phyloP scores from a whole-genome alignment of 2,797 vertebrate genomes.

The Ambastaia sidthimunki region DNA sequence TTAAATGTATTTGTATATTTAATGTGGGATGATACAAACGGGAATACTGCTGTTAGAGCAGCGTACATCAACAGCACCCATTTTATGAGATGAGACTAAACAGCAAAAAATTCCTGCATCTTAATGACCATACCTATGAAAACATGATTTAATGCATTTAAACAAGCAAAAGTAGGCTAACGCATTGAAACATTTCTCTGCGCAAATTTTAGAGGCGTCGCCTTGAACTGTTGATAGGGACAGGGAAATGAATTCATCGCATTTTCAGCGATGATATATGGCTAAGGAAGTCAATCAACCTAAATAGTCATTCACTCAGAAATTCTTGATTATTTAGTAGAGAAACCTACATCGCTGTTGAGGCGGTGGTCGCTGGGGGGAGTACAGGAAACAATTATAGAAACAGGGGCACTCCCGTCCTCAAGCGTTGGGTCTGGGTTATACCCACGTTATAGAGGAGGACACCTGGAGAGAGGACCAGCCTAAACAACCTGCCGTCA shows the following conservation, averaged over 20 bases:
- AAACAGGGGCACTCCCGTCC: constrained; percentile 77
- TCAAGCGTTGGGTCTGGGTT: constrained; percentile 77
- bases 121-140: constrained; percentile 19
- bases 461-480: constrained; percentile 79
- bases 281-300: constrained; percentile 75
- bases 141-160: background rate
- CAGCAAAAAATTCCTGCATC: constrained; percentile 18
- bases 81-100: background rate
- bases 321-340: constrained; percentile 76
- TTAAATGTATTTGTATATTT: too few relatives aligned
- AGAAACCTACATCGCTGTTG: constrained; percentile 66
- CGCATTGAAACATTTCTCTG: background rate
- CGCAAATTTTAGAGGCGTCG: background rate
- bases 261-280: constrained; percentile 80
- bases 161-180: background rate
- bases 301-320: constrained; percentile 78
- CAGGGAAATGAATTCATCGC: constrained; percentile 39
- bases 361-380: constrained; percentile 71
- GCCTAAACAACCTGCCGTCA: constrained; percentile 61
- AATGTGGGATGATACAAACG: too few relatives aligned
- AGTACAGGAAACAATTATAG: constrained; percentile 83
- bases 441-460: constrained; percentile 79
- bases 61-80: constrained; percentile 1
- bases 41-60: constrained; percentile 5
- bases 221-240: background rate